Evolutionary conservation across 37 sponge, comb jelly and placozoan genomes (phyloP), one percentile per base, ranked within the genome.

Genomic region (Trichoplax adhaerens): DNA sequence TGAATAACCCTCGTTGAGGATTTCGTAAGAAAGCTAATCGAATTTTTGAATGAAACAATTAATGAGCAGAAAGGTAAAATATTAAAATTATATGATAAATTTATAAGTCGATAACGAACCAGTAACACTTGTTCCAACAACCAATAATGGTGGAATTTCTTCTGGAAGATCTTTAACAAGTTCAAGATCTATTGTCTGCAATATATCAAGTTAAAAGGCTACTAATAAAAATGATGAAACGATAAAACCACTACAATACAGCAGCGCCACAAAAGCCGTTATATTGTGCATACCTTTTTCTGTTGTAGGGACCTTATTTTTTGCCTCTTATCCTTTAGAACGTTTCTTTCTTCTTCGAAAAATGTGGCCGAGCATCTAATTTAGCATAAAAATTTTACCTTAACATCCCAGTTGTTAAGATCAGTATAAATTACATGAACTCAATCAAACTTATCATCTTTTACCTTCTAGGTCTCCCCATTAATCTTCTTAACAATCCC

Each of bases 401-500:
- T 29, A 63, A 78, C 47, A 58, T 10, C 62, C 12, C 62, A 60
- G 10, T 60, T 60, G 12, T 12, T 60, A 12, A 60, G 12, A 60
- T 60, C 10, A 12, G 12, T 12, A 12, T 10, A 10, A 12, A 12
- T 60, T 10, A 12, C 10, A 60, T 10, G 10, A 10, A 60, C 62
- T 10, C 62, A 60, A 60, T 60, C 10, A 60, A 10, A 12, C 0
- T 12, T 12, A 12, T 66, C 46, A 56, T 54, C 63, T 53, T 58
- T 29, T 70, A 83, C 67, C 94, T 65, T 48, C 93, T 77, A n/a
- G 94, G 94, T 73, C 85, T 93, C 52, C 94, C 94, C 77, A 93
- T 81, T 47, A 85, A 58, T 50, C 94, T 70, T 48, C 94, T 66
- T 5, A 93, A 56, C 58, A 83, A 73, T 52, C 72, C 57, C 94